Base-by-base conservation (phyloP, 92 coral and sea anemone species). In the Galaxea fascicularis region DNA sequence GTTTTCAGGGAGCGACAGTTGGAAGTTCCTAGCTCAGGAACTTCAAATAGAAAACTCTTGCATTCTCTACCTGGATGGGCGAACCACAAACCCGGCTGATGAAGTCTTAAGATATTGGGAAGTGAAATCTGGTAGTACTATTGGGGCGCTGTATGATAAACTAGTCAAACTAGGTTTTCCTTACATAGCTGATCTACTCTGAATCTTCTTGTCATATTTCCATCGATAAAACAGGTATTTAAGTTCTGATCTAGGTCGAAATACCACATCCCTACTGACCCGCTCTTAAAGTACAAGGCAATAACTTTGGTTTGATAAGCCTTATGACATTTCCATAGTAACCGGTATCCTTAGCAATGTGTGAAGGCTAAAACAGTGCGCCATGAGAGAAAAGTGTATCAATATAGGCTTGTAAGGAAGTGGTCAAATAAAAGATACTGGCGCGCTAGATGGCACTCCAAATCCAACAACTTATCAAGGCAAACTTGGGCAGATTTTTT, bases 61-160 rank as follows among this genome's bases (percentile, higher is more conserved):
- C 35, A 91, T 91, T 15, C 26, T 75, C 18, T 85, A 18, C 73
- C 74, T 90, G 5, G 72, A 95, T 17, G 66, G 25, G 5, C 93
- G 94, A 60, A 29, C 4, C 17, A 49, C 30, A 78, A 91, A 95
- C 35, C 98, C 98, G 4, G 95, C 98, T 7, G 98, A 95, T 22
- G 91, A 85, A 39, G 98, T 92, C 68, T 74, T 95, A 18, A 83
- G 88, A 51, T 24, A 24, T 52, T 95, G 98, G 98, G 93, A 95
- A 73, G 94, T 93, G 26, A 95, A 90, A 44, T 18, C 87, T 5
- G 77, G 75, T 18, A 90, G 93, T 76, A 89, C 89, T 12, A 87
- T 94, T 3, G 98, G 98, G 10, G 82, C 65, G 8, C 35, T 95
- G 85, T 95, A 95, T 80, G 90, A 94, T 72, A 65, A 84, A 41